phyloP scores from a whole-genome alignment of 1,140 invertebrate genomes.

The Atta cephalotes region DNA sequence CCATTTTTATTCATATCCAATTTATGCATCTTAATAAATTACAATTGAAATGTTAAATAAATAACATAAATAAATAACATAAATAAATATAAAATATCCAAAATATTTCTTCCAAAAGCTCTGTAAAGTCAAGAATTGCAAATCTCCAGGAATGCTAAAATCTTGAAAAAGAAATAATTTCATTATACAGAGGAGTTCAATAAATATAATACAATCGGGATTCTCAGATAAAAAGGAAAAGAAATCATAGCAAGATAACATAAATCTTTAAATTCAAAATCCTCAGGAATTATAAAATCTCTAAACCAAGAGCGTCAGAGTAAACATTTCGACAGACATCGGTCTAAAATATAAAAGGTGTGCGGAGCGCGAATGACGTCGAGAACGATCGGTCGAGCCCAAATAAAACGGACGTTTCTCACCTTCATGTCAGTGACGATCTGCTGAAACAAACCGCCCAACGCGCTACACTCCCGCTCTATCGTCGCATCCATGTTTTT shows the following conservation, averaged over 20 bases:
- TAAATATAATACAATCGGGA: neutral
- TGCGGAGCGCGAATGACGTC: slow-evolving; percentile 51
- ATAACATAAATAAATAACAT: slow-evolving; percentile 9
- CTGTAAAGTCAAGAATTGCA: neutral
- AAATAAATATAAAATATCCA: neutral
- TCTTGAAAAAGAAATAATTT: neutral
- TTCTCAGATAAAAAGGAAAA: neutral
- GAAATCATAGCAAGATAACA: neutral
- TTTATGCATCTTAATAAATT: neutral
- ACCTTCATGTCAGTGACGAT: slow-evolving; percentile 96
- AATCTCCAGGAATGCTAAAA: neutral
- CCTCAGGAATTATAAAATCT: neutral
- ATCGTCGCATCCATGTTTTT: slow-evolving; percentile 89
- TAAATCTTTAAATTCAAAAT: neutral
- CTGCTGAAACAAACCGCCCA: slow-evolving; percentile 94
- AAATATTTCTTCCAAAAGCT: neutral
- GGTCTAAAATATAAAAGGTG: neutral
- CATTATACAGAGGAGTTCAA: neutral
- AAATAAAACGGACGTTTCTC: slow-evolving; percentile 73
- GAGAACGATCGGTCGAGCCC: slow-evolving; percentile 22
- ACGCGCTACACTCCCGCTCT: slow-evolving; percentile 92
- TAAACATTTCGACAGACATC: neutral
- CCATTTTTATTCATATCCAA: slow-evolving; percentile 4
- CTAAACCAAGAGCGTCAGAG: too few species aligned
- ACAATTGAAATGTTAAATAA: neutral